Percentiles rank a stretch among this genome's conserved stretches.
Evolutionary conservation across 2,113 vertebrate species (phyloP).

Genomic region (Rhegmatorhina hoffmannsi): DNA sequence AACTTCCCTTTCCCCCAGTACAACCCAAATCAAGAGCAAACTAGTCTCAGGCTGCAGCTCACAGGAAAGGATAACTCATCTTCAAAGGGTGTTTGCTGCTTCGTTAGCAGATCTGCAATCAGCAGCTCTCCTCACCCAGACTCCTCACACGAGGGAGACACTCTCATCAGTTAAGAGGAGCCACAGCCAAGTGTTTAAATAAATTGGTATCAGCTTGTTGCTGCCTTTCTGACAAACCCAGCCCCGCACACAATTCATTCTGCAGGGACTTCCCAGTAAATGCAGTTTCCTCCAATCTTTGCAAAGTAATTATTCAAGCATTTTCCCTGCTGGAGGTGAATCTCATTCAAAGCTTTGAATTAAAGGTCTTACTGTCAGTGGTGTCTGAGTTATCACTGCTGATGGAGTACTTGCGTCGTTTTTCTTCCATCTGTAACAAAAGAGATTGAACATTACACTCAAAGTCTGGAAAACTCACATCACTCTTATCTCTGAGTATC

Average conservation of each 20-base stretch:
- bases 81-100: background rate
- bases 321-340: slow-evolving; percentile 54
- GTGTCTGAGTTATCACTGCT: slow-evolving; percentile 99
- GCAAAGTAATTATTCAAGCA: slow-evolving; percentile 40
- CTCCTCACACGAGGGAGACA: background rate
- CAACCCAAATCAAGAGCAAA: background rate
- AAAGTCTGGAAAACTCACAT: background rate
- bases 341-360: slow-evolving; percentile 43
- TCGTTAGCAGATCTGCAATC: slow-evolving; percentile 1
- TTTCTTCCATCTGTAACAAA: slow-evolving; percentile 93
- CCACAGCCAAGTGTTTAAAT: background rate
- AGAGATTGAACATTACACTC: slow-evolving; percentile 51
- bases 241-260: background rate
- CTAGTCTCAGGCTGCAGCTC: background rate
- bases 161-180: slow-evolving; percentile 7
- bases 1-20: background rate
- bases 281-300: background rate
- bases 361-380: slow-evolving; percentile 91
- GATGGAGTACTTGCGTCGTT: slow-evolving; percentile 95
- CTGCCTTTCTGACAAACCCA: slow-evolving; percentile 44
- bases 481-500: background rate
- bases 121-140: background rate
- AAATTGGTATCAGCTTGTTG: slow-evolving; percentile 13
- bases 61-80: background rate
- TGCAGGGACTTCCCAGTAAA: slow-evolving; percentile 4